Evolutionary conservation across 1,140 invertebrate genomes (phyloP), one percentile per base, ranked within the genome.

Genomic region (Bombus turneri): DNA sequence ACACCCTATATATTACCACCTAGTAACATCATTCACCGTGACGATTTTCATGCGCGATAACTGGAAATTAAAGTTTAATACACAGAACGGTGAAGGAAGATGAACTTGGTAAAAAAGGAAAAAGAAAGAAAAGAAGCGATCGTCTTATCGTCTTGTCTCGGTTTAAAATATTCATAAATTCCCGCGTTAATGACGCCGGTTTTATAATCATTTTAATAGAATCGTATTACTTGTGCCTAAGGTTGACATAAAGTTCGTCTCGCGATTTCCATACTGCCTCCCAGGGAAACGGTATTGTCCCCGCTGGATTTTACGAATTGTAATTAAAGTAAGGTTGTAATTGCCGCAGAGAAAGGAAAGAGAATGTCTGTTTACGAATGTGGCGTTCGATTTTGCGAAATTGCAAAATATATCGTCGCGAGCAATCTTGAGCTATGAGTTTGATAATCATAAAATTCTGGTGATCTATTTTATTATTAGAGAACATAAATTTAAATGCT

Each of bases 141-240:
- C 79, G 78, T 74, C 84, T 74, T 74, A 74, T 81, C 78, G 47
- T 57, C 69, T 59, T 25, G 39, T 47, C 43, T n/a, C 43, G 28
- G 47, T 75, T 66, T 86, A 81, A 85, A 81, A 84, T 84, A 79
- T 79, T 84, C 75, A 84, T 84, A 84, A 84, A 84, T 79, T 79
- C 75, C 31, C 31, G 64, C 75, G 82, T 84, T 84, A 84, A 79
- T 84, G 77, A 84, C 82, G 76, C 64, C 41, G 66, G 39, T 79
- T 84, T 84, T 84, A 84, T 84, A 79, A 84, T 79, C 39, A 84
- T 84, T 84, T 84, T 84, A 84, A 79, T 79, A 84, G 68, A 79
- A 79, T 66, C 77, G 77, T 71, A 66, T 79, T 71, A 79, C 82
- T 79, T 76, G 75, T 9, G 47, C 82, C 25, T 76, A 76, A 76